Evolutionary conservation across 2,888 invertebrate species (phyloP).

Genomic region (Scaeva pyrastri): DNA sequence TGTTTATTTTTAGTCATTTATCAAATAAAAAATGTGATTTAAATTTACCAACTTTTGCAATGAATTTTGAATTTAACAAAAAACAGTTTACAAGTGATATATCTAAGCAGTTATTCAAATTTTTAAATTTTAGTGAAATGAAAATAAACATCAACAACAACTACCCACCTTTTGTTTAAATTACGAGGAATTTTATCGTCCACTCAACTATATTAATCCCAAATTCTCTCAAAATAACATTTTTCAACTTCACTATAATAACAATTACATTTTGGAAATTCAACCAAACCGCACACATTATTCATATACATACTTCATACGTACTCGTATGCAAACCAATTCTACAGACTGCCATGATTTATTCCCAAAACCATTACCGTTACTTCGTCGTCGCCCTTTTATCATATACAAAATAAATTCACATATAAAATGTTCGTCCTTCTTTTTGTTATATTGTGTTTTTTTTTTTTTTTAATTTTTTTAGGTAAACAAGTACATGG

Average conservation of each 20-base stretch:
- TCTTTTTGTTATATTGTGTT: conserved; percentile 80
- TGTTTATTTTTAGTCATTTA: too few relatives aligned
- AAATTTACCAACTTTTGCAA: too few relatives aligned
- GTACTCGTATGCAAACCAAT: background rate
- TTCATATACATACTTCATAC: too few relatives aligned
- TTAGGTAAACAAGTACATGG: conserved; percentile 92
- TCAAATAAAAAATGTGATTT: too few relatives aligned
- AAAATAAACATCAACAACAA: too few relatives aligned
- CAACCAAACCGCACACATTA: too few relatives aligned
- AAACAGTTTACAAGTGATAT: too few relatives aligned
- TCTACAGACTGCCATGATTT: background rate
- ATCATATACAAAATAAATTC: conserved; percentile 24
- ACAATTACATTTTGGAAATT: conserved; percentile 4
- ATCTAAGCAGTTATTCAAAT: too few relatives aligned
- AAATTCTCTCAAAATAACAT: background rate
- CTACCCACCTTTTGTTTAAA: background rate
- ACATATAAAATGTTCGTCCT: conserved; percentile 9
- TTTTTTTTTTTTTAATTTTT: too few relatives aligned
- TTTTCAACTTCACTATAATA: background rate
- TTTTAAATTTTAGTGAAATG: too few relatives aligned
- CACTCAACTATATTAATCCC: background rate
- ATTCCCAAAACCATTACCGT: background rate
- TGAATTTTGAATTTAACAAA: too few relatives aligned
- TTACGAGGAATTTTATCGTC: too few relatives aligned
- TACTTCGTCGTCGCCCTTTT: background rate